Base-by-base conservation (phyloP, 1,140 invertebrate genomes). In the Drosophila prosaltans region DNA sequence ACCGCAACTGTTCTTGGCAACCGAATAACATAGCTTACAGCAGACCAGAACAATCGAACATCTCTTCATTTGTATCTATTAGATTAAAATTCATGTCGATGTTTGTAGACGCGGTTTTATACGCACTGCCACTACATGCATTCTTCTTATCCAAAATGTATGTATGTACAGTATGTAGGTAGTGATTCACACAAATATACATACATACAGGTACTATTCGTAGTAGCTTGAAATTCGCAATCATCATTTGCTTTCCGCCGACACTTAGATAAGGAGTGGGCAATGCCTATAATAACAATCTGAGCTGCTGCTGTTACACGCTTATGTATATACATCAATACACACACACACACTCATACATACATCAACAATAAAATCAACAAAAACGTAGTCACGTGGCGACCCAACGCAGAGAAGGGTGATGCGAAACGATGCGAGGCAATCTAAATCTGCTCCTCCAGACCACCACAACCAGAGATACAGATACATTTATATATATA, bases 51-150 rank as follows among this genome's bases (percentile, higher is more conserved):
- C 71, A 74, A 57, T 77, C 78, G 74, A 90, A 88, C 88, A 89
- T 89, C 78, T 89, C 80, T 89, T 89, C 89, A 91, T 91, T 91
- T 91, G 89, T 91, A 91, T 91, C 88, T 91, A 91, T 91, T 91
- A 91, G 83, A 91, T 91, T 91, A 89, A 91, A 91, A 91, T 91
- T 89, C 88, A 91, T 91, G 89, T 89, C 83, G 84, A 79, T 78
- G 63, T 65, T 65, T 72, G 60, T 72, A 61, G 43, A 75, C 59
- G 59, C 74, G 40, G 69, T 58, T 40, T 51, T 21, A 51, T 68
- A 48, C 28, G 11, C 40, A 28, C 11, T 48, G 77, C 82, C 65
- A 58, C 73, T 75, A 81, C 79, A 75, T 66, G 65, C 78, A 80
- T 39, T 75, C 63, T 45, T 9, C 67, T 65, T 61, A 58, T 60